Percentiles rank a stretch among this genome's conserved stretches.
phyloP scores from a whole-genome alignment of 2,888 invertebrate species.

The Agriotes lineatus region DNA sequence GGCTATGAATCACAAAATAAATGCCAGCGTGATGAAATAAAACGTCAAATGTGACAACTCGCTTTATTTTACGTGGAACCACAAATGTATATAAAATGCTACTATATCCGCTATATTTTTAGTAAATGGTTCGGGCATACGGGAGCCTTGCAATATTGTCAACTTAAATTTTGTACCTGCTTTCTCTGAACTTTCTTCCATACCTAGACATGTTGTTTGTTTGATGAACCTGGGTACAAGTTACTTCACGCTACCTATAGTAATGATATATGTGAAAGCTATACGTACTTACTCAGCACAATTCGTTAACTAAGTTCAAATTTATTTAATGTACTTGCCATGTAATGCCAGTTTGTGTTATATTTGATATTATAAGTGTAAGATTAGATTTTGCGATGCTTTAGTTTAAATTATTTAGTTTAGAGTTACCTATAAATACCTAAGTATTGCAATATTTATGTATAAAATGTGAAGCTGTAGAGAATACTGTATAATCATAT shows the following conservation, averaged over 20 bases:
- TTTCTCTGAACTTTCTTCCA: conserved; percentile 40
- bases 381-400: conserved; percentile 36
- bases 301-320: conserved; percentile 36
- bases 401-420: conserved; percentile 45
- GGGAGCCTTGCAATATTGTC: conserved; percentile 58
- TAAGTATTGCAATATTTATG: conserved; percentile 44
- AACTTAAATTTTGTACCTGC: conserved; percentile 53
- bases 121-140: conserved; percentile 57
- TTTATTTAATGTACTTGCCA: conserved; percentile 51
- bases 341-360: conserved; percentile 55
- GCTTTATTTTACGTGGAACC: conserved; percentile 21
- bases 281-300: conserved; percentile 34
- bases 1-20: too few relatives aligned
- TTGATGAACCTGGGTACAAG: conserved; percentile 17
- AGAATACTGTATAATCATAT: conserved; percentile 38
- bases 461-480: conserved; percentile 41
- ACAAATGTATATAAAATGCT: conserved; percentile 47
- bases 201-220: conserved; percentile 14
- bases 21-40: too few relatives aligned
- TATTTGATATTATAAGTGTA: conserved; percentile 40
- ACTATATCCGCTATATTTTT: conserved; percentile 49
- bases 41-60: background rate
- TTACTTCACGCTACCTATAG: conserved; percentile 23
- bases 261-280: conserved; percentile 24
- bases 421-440: conserved; percentile 42